These are phyloP conservation scores for Cheiracanthium punctorium DNA, from an alignment of 2,888 invertebrate species.

Conservation along the genomic window DNA sequence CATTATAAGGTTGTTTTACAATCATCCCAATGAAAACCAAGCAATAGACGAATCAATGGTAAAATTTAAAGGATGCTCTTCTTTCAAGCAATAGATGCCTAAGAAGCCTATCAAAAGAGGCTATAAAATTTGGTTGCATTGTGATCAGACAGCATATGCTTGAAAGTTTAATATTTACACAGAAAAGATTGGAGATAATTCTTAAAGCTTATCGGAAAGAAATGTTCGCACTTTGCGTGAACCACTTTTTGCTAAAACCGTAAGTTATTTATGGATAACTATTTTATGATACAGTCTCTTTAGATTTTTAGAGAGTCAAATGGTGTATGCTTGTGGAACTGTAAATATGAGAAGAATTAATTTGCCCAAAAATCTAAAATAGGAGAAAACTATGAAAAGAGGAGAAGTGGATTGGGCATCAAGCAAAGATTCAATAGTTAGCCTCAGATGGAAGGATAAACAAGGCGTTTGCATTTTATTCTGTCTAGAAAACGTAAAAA, in stretches of 20 bases:
- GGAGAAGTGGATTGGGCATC: slow-evolving; percentile 5
- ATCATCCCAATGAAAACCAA: not conserved
- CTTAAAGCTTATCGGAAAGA: not conserved
- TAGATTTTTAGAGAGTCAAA: not conserved
- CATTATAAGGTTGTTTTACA: too few relatives aligned
- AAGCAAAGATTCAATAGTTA: not conserved
- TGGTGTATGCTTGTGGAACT: slow-evolving; percentile 10
- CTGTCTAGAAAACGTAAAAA: not conserved
- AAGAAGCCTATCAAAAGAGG: slow-evolving; percentile 18
- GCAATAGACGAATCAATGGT: slow-evolving; percentile 15
- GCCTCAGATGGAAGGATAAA: slow-evolving; percentile 27
- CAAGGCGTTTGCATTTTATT: not conserved
- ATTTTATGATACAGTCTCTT: not conserved
- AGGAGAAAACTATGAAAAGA: not conserved
- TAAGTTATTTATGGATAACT: slow-evolving; percentile 1
- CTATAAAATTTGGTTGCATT: slow-evolving; percentile 1
- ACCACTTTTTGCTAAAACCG: not conserved
- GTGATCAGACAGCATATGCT: not conserved
- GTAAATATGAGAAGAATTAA: not conserved
- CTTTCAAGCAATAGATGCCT: slow-evolving; percentile 14
- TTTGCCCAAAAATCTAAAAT: not conserved
- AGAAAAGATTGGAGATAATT: not conserved
- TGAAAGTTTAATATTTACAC: not conserved
- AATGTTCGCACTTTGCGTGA: not conserved
- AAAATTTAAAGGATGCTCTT: not conserved